Conservation (phyloP, 2,113 vertebrate species). For the Sapayoa aenigma region DNA sequence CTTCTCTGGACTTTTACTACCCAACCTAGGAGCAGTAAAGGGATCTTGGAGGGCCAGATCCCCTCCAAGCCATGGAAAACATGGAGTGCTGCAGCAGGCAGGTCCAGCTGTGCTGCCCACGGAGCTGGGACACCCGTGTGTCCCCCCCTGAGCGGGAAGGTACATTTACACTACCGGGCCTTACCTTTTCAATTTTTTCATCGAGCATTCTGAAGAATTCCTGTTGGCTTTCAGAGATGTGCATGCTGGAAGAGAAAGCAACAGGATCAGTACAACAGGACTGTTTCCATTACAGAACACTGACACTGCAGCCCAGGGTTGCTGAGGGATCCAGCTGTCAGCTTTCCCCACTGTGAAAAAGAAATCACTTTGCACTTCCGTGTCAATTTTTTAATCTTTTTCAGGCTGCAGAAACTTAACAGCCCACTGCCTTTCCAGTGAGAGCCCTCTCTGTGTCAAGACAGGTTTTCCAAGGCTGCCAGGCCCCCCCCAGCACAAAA, state of each 20-base stretch:
- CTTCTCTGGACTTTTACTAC: background rate
- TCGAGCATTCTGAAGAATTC: constrained; percentile 99
- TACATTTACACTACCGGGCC: background rate
- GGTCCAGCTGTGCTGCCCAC: background rate
- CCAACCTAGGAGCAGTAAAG: background rate
- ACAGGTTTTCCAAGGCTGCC: background rate
- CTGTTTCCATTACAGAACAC: background rate
- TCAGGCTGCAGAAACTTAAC: background rate
- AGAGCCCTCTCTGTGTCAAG: background rate
- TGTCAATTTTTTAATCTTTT: background rate
- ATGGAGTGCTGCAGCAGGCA: background rate
- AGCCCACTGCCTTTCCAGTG: background rate
- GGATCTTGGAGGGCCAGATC: background rate
- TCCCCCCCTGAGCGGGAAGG: rapidly evolving
- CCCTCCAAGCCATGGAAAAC: background rate
- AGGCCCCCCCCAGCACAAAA: background rate
- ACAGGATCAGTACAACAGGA: background rate
- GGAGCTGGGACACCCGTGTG: background rate
- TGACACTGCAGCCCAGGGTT: background rate
- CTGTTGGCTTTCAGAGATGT: constrained; percentile 98
- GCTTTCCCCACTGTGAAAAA: background rate
- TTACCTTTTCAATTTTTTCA: constrained; percentile 99
- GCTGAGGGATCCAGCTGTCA: background rate
- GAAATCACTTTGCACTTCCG: background rate
- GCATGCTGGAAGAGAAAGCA: constrained; percentile 84